These are phyloP conservation scores for Paratrypauchen microcephalus DNA, from an alignment of 2,797 vertebrate species.

Conservation along the genomic window DNA sequence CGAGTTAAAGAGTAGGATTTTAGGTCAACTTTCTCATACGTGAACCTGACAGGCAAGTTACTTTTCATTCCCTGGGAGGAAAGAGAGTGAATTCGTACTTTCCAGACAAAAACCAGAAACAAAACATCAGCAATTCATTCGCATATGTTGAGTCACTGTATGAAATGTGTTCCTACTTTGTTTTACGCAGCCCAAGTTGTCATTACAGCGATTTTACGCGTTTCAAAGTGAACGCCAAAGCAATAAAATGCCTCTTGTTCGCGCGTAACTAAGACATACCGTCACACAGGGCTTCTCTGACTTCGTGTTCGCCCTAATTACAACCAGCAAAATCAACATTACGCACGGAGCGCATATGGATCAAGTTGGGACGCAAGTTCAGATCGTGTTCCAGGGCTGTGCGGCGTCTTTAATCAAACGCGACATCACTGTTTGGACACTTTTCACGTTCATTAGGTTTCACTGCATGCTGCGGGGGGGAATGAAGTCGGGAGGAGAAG, in stretches of 20 bases:
- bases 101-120: neutral
- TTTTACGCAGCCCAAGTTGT: too few relatives aligned
- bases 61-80: constrained; percentile 5
- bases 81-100: constrained; percentile 17
- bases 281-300: neutral
- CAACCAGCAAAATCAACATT: neutral
- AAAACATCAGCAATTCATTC: neutral
- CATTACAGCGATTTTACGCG: neutral
- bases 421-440: constrained; percentile 1
- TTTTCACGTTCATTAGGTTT: constrained; percentile 23
- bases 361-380: neutral
- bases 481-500: constrained; percentile 36
- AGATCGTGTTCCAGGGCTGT: neutral
- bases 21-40: constrained; percentile 52
- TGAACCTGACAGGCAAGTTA: neutral
- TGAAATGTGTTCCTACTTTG: neutral
- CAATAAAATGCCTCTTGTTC: neutral
- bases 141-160: neutral
- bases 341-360: neutral
- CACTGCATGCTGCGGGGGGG: constrained; percentile 18
- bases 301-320: neutral
- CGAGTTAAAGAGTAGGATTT: constrained; percentile 22
- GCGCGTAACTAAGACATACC: neutral
- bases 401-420: neutral
- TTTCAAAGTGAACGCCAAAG: neutral